Evolutionary conservation across 2,797 vertebrate genomes (phyloP).

Genomic region (Saguinus oedipus): DNA sequence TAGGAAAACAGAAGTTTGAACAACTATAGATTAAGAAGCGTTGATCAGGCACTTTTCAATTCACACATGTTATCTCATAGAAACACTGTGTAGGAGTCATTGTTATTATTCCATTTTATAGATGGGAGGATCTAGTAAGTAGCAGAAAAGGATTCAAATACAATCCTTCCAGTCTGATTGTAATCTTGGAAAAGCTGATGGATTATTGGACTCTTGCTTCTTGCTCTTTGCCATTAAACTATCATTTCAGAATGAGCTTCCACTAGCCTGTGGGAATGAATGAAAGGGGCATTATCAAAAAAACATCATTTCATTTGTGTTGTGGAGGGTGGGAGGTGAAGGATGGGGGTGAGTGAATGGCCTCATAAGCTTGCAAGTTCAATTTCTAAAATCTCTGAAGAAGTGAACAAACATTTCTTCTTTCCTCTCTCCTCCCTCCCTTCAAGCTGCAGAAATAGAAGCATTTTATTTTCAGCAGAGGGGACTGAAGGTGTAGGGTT

Average conservation of each 20-base stretch:
- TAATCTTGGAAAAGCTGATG: neutral
- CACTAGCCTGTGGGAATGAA: neutral
- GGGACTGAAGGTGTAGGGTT: neutral
- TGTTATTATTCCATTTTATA: neutral
- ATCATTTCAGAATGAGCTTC: neutral
- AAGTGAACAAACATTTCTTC: neutral
- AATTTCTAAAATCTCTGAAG: slow-evolving; percentile 28
- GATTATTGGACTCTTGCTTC: neutral
- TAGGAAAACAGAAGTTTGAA: neutral
- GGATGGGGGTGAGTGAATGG: neutral
- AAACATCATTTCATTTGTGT: neutral
- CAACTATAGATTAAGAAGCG: neutral
- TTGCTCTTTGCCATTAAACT: neutral
- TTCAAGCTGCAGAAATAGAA: slow-evolving; percentile 36
- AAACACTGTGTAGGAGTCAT: neutral
- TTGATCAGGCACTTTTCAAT: neutral
- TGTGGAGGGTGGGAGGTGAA: neutral
- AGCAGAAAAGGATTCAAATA: neutral
- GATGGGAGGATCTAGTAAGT: neutral
- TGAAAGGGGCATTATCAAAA: neutral
- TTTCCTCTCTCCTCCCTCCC: neutral
- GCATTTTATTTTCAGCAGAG: slow-evolving; percentile 18
- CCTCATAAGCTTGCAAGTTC: neutral
- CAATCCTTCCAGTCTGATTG: neutral
- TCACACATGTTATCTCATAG: neutral